Conservation (phyloP, 2,888 invertebrate species). For the Halictus quadricinctus region DNA sequence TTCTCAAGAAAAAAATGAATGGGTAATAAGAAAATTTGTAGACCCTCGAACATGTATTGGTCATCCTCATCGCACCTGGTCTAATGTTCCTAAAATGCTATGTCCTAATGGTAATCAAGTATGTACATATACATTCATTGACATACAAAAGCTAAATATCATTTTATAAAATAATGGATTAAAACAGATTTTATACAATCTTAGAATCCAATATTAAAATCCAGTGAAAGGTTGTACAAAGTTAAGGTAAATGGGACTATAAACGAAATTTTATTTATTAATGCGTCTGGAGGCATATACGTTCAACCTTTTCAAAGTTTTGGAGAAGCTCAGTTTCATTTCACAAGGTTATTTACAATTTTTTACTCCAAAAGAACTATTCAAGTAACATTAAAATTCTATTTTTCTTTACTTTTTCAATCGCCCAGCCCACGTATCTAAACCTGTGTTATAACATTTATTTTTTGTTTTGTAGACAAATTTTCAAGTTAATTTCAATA, state of each 20-base stretch:
- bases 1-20: conserved; percentile 70
- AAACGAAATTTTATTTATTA: conserved; percentile 75
- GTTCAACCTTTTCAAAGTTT: conserved; percentile 82
- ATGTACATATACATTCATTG: conserved; percentile 36
- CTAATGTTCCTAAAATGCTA: conserved; percentile 79
- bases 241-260: conserved; percentile 70
- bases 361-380: background rate
- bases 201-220: conserved; percentile 80
- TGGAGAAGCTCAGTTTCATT: conserved; percentile 81
- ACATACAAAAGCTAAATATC: conserved; percentile 11
- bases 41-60: conserved; percentile 80
- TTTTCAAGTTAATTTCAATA: conserved; percentile 72
- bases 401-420: background rate
- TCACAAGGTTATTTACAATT: conserved; percentile 70
- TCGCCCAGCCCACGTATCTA: background rate
- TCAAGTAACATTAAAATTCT: background rate
- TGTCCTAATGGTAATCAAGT: conserved; percentile 81
- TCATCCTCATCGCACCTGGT: conserved; percentile 77
- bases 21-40: conserved; percentile 79
- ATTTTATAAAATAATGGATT: conserved; percentile 32
- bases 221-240: conserved; percentile 81
- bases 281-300: conserved; percentile 80
- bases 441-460: background rate
- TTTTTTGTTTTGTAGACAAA: conserved; percentile 71
- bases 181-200: conserved; percentile 12